phyloP scores from a whole-genome alignment of 2,888 invertebrate genomes.

The Lycophotia porphyrea region DNA sequence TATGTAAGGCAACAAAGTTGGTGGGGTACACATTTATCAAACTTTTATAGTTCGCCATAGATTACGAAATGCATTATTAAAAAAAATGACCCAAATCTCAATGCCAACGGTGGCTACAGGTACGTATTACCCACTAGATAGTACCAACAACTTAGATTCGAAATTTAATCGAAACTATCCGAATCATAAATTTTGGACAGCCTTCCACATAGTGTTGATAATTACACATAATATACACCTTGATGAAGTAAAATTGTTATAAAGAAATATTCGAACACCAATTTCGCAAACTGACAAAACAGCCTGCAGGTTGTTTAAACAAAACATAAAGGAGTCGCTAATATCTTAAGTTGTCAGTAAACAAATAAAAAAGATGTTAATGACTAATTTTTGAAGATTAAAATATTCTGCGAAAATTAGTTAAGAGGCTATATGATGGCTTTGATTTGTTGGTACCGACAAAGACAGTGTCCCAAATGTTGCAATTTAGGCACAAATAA shows the following conservation, averaged over 20 bases:
- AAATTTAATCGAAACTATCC: constrained; percentile 11
- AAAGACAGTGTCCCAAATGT: constrained; percentile 63
- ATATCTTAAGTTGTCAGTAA: constrained; percentile 19
- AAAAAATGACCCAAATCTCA: constrained; percentile 39
- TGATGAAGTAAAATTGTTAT: constrained; percentile 4
- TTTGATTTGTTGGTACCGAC: constrained; percentile 35
- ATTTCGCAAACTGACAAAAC: neutral
- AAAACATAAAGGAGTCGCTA: constrained; percentile 23
- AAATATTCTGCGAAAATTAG: constrained; percentile 18
- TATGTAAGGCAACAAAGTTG: constrained; percentile 14
- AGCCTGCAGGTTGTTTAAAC: constrained; percentile 3
- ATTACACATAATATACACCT: constrained; percentile 20
- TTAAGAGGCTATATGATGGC: too few relatives aligned
- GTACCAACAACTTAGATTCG: neutral
- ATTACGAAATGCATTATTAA: constrained; percentile 24
- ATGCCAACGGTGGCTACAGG: neutral
- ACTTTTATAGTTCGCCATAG: constrained; percentile 15
- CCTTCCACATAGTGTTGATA: constrained; percentile 10
- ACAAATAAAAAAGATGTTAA: constrained; percentile 31
- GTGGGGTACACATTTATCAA: constrained; percentile 26
- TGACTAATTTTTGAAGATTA: constrained; percentile 14
- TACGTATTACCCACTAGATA: neutral
- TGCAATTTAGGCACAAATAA: constrained; percentile 64
- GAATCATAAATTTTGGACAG: constrained; percentile 8
- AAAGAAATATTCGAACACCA: neutral